Conservation (phyloP, 2,888 invertebrate species). For the Gymnocheta viridis region DNA sequence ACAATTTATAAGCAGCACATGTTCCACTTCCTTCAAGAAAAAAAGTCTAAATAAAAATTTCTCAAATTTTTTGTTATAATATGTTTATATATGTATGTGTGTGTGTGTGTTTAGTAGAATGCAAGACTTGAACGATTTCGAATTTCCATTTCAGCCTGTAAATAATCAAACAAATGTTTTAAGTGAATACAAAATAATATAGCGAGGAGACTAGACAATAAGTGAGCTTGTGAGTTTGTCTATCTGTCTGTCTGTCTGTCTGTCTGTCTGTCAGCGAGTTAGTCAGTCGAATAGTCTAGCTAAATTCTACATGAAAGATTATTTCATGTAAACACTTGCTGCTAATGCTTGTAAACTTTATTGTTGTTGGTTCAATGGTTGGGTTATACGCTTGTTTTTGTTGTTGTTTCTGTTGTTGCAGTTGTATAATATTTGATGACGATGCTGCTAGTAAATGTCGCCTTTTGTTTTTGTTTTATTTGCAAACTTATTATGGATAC, state of each 20-base stretch:
- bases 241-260: neutral
- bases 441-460: constrained; percentile 63
- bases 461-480: constrained; percentile 47
- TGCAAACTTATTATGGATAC: constrained; percentile 60
- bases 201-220: constrained; percentile 2
- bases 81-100: neutral
- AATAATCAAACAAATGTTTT: constrained; percentile 40
- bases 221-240: neutral
- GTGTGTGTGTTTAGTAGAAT: neutral
- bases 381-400: constrained; percentile 20
- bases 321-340: constrained; percentile 68
- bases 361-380: constrained; percentile 46
- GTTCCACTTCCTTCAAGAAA: constrained; percentile 41
- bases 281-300: constrained; percentile 19
- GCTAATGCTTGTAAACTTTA: constrained; percentile 52
- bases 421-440: constrained; percentile 54
- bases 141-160: constrained; percentile 31
- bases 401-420: constrained; percentile 1
- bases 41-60: constrained; percentile 17
- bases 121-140: constrained; percentile 42
- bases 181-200: constrained; percentile 15
- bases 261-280: neutral
- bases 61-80: neutral
- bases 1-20: constrained; percentile 35
- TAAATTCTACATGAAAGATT: constrained; percentile 61